These are phyloP conservation scores for Flexamia atlantica DNA, from an alignment of 2,888 invertebrate genomes.

Conservation along the genomic window DNA sequence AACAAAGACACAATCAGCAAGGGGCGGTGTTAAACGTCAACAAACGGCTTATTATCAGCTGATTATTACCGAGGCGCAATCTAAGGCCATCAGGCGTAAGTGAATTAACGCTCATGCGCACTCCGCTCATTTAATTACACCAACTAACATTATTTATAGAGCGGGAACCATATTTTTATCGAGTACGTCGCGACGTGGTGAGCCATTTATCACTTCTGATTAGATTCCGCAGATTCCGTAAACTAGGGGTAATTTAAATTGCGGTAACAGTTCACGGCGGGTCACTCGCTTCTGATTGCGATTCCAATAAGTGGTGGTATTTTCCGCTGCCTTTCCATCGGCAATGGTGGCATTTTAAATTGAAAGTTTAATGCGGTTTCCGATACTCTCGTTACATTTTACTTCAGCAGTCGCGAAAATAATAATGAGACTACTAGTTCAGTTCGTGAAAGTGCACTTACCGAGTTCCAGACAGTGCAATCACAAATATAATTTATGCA, in stretches of 20 bases:
- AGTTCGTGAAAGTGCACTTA: no score
- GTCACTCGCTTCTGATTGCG: conserved; percentile 18
- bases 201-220: conserved; percentile 35
- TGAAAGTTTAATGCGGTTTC: conserved; percentile 2
- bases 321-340: conserved; percentile 7
- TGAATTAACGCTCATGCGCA: conserved; percentile 35
- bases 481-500: no score
- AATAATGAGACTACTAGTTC: no score
- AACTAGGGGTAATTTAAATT: conserved; percentile 38
- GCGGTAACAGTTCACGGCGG: conserved; percentile 23
- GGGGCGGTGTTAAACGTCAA: conserved; percentile 1
- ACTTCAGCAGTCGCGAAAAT: not conserved
- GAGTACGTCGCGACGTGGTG: conserved; percentile 8
- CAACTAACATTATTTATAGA: conserved; percentile 37
- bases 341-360: not conserved
- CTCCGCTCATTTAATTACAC: conserved; percentile 31
- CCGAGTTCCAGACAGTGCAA: no score
- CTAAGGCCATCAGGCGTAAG: conserved; percentile 14
- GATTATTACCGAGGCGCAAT: conserved; percentile 1
- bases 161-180: conserved; percentile 43
- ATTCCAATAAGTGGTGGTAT: conserved; percentile 27
- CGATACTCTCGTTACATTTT: not conserved
- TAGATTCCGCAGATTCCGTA: conserved; percentile 40
- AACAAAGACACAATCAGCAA: conserved; percentile 39
- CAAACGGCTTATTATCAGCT: conserved; percentile 18